Evolutionary conservation across 2,113 vertebrate species (phyloP).

Genomic region (Lepisosteus osseus): DNA sequence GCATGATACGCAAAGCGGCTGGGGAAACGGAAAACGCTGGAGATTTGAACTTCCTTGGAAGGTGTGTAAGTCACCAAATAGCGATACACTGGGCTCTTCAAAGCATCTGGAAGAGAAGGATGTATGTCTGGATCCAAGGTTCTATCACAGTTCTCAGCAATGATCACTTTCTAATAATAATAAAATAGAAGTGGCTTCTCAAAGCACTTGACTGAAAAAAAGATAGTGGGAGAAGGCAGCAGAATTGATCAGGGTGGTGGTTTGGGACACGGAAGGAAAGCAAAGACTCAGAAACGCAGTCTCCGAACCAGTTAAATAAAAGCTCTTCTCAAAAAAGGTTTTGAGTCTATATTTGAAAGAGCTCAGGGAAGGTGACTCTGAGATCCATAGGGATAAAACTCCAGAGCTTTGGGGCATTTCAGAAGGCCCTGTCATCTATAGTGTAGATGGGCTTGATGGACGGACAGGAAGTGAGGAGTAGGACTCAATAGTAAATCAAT

Average conservation of each 20-base stretch:
- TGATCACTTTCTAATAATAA: background rate
- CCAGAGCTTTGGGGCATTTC: no score
- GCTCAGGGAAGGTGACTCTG: no score
- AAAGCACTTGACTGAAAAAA: background rate
- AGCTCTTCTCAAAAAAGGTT: no score
- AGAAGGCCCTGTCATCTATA: no score
- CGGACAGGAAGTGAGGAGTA: no score
- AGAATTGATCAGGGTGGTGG: background rate
- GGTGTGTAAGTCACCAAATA: constrained; percentile 68
- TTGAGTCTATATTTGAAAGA: no score
- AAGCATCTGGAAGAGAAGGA: constrained; percentile 40
- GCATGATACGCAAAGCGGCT: constrained; percentile 67
- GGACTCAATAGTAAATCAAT: no score
- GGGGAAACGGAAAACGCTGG: constrained; percentile 39
- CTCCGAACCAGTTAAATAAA: no score
- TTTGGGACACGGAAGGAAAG: background rate
- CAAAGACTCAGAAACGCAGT: background rate
- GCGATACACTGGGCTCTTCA: constrained; percentile 66
- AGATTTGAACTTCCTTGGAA: constrained; percentile 33
- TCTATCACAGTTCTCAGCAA: background rate
- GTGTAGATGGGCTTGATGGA: no score
- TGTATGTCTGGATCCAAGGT: background rate
- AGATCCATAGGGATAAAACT: no score
- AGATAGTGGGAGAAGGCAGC: background rate
- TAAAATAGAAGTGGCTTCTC: background rate